phyloP scores from a whole-genome alignment of 1,140 invertebrate genomes.

The Lordiphosa clarofinis region DNA sequence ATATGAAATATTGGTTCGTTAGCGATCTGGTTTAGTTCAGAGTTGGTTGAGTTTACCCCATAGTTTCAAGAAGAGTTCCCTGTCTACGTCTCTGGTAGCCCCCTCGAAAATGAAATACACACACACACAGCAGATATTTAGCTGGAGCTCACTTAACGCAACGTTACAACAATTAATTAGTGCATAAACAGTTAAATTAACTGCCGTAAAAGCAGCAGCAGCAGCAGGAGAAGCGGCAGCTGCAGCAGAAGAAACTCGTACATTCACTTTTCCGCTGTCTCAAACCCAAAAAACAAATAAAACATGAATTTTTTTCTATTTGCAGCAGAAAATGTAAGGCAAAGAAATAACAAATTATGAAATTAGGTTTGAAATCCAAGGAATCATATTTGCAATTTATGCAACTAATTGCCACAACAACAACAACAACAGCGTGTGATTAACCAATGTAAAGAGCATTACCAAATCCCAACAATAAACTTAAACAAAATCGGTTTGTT shows the following conservation, averaged over 20 bases:
- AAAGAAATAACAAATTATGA: conserved; percentile 52
- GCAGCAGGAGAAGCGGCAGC: conserved; percentile 16
- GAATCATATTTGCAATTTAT: conserved; percentile 43
- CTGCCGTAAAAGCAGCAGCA: conserved; percentile 39
- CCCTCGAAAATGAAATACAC: conserved; percentile 7
- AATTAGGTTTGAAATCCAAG: conserved; percentile 30
- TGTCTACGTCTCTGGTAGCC: too few species aligned
- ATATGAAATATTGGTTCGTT: too few species aligned
- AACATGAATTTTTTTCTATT: conserved; percentile 24
- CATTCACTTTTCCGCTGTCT: conserved; percentile 60
- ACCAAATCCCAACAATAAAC: conserved; percentile 22
- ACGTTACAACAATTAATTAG: conserved; percentile 71
- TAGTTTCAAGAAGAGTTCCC: too few species aligned
- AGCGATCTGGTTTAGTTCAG: too few species aligned
- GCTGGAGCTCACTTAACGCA: conserved; percentile 28
- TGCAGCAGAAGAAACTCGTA: conserved; percentile 17
- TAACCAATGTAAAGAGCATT: conserved; percentile 22
- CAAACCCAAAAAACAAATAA: conserved; percentile 15
- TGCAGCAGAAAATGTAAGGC: conserved; percentile 49
- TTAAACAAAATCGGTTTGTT: conserved; percentile 16
- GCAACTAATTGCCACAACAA: conserved; percentile 45
- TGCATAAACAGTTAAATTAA: conserved; percentile 77
- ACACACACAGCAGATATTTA: conserved; percentile 14
- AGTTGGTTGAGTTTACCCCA: too few species aligned
- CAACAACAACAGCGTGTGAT: conserved; percentile 15